A percentile compares a stretch with the other conserved stretches of the same genome.
phyloP scores from a whole-genome alignment of 2,888 invertebrate species.

The Eupeodes latifasciatus region DNA sequence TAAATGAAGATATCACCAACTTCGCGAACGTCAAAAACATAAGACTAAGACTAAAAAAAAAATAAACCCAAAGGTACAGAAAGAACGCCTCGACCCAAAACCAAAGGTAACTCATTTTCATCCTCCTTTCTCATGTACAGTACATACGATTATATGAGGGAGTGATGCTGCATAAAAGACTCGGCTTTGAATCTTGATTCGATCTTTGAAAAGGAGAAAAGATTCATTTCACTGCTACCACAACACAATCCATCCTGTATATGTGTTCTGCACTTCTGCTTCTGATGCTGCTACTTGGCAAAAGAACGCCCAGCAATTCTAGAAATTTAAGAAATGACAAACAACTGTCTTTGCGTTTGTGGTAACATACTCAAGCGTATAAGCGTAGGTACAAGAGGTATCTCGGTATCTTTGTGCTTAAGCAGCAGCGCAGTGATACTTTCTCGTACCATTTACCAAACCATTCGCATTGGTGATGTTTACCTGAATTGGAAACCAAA shows the following conservation, averaged over 20 bases:
- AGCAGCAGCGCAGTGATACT: background rate
- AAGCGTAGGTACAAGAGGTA: background rate
- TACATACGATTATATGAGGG: conserved; percentile 25
- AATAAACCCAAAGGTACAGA: background rate
- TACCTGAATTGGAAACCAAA: conserved; percentile 57
- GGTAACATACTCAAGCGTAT: background rate
- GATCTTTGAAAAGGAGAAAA: conserved; percentile 23
- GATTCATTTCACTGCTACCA: conserved; percentile 43
- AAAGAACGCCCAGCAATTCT: conserved; percentile 66
- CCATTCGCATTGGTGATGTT: conserved; percentile 31
- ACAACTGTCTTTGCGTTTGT: conserved; percentile 65
- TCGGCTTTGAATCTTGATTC: conserved; percentile 50
- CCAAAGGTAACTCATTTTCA: conserved; percentile 59
- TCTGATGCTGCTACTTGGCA: background rate
- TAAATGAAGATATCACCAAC: conserved; percentile 74
- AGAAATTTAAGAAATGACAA: conserved; percentile 75
- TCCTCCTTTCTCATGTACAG: conserved; percentile 13
- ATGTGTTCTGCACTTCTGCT: background rate
- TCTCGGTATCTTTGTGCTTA: background rate
- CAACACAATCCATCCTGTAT: conserved; percentile 24
- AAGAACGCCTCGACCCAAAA: conserved; percentile 5
- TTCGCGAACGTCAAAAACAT: conserved; percentile 48
- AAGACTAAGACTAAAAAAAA: conserved; percentile 26
- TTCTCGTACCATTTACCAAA: background rate
- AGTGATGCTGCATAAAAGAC: conserved; percentile 10